phyloP scores from a whole-genome alignment of 2,113 vertebrate genomes.

The Arizona elegans region DNA sequence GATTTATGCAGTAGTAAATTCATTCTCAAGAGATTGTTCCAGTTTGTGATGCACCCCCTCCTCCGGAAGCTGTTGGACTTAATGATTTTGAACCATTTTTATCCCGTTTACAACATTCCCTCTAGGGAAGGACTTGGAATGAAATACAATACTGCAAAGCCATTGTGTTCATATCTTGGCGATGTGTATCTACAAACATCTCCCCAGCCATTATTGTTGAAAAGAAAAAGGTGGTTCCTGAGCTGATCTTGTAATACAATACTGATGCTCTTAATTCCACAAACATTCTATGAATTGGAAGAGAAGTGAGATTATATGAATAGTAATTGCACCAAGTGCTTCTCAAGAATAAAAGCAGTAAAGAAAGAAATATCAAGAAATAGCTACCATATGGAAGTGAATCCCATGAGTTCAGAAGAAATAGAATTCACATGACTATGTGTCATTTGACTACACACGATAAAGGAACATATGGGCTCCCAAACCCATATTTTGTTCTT shows the following conservation, averaged over 20 bases:
- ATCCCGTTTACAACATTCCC: background rate
- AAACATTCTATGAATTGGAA: background rate
- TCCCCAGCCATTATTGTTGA: background rate
- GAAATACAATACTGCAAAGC: background rate
- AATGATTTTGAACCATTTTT: background rate
- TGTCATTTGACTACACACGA: background rate
- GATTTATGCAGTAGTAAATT: background rate
- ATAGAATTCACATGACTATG: background rate
- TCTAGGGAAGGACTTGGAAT: background rate
- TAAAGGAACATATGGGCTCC: background rate
- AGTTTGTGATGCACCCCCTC: background rate
- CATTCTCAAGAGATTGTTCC: background rate
- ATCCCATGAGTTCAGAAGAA: background rate
- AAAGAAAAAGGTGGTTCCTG: background rate
- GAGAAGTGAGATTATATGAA: background rate
- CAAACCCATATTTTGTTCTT: background rate
- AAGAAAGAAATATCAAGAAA: background rate
- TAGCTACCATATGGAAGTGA: background rate
- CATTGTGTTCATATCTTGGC: background rate
- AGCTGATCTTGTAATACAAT: background rate
- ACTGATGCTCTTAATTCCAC: background rate
- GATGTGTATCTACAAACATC: background rate
- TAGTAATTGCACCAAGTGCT: background rate
- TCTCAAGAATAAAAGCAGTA: background rate
- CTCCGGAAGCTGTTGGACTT: background rate